These are phyloP conservation scores for Cenopis cana DNA, from an alignment of 2,888 invertebrate genomes.

Conservation along the genomic window DNA sequence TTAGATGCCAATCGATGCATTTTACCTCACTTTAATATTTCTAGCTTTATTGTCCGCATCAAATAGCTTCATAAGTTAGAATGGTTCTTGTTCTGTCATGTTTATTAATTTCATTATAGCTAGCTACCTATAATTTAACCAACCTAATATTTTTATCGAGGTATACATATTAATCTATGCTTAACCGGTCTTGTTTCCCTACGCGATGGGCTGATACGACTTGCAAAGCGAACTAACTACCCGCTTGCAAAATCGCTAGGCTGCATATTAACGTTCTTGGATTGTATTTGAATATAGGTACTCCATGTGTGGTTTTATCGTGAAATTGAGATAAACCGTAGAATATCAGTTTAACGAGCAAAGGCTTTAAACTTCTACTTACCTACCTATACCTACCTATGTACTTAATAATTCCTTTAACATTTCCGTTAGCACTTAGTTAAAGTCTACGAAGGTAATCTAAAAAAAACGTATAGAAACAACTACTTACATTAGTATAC, in stretches of 20 bases:
- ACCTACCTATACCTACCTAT: too few species aligned
- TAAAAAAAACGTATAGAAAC: too few species aligned
- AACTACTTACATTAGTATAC: neutral
- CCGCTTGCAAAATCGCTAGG: conserved; percentile 10
- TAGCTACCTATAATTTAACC: neutral
- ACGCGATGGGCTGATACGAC: conserved; percentile 22
- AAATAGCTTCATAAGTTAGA: neutral
- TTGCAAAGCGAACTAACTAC: conserved; percentile 33
- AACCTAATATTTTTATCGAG: neutral
- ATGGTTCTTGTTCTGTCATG: neutral
- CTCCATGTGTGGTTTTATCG: conserved; percentile 2
- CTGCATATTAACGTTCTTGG: conserved; percentile 18
- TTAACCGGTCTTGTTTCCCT: conserved; percentile 10
- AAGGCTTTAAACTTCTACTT: neutral
- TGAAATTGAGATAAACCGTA: conserved; percentile 2
- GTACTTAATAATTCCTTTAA: neutral
- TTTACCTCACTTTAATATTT: neutral
- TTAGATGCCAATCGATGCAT: neutral
- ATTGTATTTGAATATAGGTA: conserved; percentile 22
- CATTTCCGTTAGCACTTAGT: neutral
- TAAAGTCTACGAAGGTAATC: neutral
- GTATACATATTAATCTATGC: conserved; percentile 3
- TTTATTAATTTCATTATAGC: neutral
- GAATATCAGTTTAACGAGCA: neutral
- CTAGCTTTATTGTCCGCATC: neutral